These are phyloP conservation scores for Helostoma temminkii DNA, from an alignment of 2,797 vertebrate genomes.

Conservation along the genomic window DNA sequence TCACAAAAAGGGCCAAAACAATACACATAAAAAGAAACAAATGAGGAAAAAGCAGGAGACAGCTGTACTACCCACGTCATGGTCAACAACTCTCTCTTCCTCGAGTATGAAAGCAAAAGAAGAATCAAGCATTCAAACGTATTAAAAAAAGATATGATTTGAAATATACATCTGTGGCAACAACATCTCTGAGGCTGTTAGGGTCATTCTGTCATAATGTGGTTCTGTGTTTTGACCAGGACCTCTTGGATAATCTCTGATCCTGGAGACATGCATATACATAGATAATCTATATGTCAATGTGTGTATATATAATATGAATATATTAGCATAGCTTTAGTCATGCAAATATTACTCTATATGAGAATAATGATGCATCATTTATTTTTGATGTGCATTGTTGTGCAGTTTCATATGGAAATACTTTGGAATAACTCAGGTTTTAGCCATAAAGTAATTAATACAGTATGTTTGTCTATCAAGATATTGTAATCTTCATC, in stretches of 20 bases:
- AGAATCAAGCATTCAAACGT: slow-evolving; percentile 33
- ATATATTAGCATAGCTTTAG: slow-evolving; percentile 85
- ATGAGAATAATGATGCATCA: slow-evolving; percentile 76
- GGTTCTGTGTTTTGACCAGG: slow-evolving; percentile 70
- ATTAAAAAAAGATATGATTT: slow-evolving; percentile 46
- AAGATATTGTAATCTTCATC: slow-evolving; percentile 75
- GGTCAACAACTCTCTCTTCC: slow-evolving; percentile 25
- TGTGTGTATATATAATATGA: slow-evolving; percentile 80
- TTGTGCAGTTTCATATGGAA: slow-evolving; percentile 85
- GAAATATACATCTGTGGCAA: slow-evolving; percentile 52
- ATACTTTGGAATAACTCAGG: slow-evolving; percentile 88
- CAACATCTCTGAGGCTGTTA: slow-evolving; percentile 52
- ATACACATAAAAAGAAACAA: slow-evolving; percentile 4
- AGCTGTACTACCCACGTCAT: slow-evolving; percentile 27
- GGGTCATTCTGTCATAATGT: slow-evolving; percentile 58
- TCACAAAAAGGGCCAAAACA: slow-evolving; percentile 20
- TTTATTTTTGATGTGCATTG: slow-evolving; percentile 84
- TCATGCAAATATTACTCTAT: slow-evolving; percentile 83
- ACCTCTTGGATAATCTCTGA: slow-evolving; percentile 58
- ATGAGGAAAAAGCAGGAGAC: slow-evolving; percentile 21
- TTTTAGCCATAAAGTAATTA: slow-evolving; percentile 84
- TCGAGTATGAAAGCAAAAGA: slow-evolving; percentile 48
- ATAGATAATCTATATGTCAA: slow-evolving; percentile 67
- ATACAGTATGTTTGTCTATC: slow-evolving; percentile 71
- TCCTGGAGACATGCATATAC: slow-evolving; percentile 41